phyloP scores from a whole-genome alignment of 2,113 vertebrate species.

The Desmodus rotundus region DNA sequence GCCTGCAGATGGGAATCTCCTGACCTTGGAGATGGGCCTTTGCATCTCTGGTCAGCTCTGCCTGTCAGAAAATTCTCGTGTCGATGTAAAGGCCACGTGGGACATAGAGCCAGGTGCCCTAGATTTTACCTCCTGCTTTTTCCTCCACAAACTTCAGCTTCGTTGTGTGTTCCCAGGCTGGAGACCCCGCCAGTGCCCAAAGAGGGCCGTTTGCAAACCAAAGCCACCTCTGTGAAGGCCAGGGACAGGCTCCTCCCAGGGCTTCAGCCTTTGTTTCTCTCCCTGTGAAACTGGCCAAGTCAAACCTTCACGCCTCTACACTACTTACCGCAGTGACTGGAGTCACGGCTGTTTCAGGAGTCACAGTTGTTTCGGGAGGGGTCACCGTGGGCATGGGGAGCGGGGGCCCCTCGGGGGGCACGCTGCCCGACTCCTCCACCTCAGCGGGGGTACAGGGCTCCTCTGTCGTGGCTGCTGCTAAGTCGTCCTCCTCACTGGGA shows the following conservation, averaged over 20 bases:
- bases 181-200: background rate
- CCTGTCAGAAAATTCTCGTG: background rate
- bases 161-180: background rate
- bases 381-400: slow-evolving; percentile 19
- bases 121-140: background rate
- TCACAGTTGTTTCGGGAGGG: background rate
- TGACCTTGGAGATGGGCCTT: background rate
- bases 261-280: background rate
- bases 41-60: background rate
- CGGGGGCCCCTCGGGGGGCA: background rate
- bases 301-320: rapidly evolving
- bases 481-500: background rate
- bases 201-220: background rate
- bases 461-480: background rate
- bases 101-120: background rate
- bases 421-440: background rate
- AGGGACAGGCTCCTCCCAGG: background rate
- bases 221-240: background rate
- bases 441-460: background rate
- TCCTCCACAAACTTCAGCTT: background rate
- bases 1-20: background rate
- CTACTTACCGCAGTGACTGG: slow-evolving; percentile 12
- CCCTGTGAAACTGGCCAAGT: background rate
- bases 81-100: background rate
- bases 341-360: background rate